Conservation (phyloP, 2,888 invertebrate genomes). For the Eupithecia dodoneata region DNA sequence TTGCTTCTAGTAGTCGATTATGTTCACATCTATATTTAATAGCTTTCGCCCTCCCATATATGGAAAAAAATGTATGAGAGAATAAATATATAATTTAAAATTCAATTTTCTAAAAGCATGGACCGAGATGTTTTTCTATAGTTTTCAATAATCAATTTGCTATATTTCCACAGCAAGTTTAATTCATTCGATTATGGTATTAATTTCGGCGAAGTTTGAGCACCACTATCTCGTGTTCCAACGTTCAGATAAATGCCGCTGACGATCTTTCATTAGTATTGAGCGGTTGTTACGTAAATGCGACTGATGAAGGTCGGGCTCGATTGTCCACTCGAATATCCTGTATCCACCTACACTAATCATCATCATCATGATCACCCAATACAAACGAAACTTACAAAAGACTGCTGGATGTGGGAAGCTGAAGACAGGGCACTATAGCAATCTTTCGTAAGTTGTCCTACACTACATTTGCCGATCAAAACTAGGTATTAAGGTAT, state of each 20-base stretch:
- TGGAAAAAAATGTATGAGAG: too few relatives aligned
- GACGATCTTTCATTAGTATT: conserved; percentile 23
- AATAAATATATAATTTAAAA: too few relatives aligned
- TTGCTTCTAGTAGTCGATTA: too few relatives aligned
- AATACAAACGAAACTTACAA: too few relatives aligned
- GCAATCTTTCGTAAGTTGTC: too few relatives aligned
- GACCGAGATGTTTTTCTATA: too few relatives aligned
- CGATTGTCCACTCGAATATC: conserved; percentile 7
- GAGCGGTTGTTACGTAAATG: conserved; percentile 40
- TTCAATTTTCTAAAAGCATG: too few relatives aligned
- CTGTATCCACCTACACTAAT: background rate
- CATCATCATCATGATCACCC: background rate
- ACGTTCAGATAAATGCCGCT: conserved; percentile 18
- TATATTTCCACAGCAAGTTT: background rate
- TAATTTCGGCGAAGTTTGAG: conserved; percentile 13
- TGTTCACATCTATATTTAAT: background rate
- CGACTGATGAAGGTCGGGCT: conserved; percentile 29
- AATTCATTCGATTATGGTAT: background rate
- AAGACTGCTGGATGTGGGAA: too few relatives aligned
- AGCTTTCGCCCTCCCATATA: background rate
- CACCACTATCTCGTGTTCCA: conserved; percentile 10
- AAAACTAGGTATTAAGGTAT: too few relatives aligned
- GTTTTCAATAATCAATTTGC: background rate
- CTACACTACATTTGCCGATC: too few relatives aligned
- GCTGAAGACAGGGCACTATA: too few relatives aligned